phyloP scores from a whole-genome alignment of 1,140 invertebrate species.

The Mylabris phalerata region DNA sequence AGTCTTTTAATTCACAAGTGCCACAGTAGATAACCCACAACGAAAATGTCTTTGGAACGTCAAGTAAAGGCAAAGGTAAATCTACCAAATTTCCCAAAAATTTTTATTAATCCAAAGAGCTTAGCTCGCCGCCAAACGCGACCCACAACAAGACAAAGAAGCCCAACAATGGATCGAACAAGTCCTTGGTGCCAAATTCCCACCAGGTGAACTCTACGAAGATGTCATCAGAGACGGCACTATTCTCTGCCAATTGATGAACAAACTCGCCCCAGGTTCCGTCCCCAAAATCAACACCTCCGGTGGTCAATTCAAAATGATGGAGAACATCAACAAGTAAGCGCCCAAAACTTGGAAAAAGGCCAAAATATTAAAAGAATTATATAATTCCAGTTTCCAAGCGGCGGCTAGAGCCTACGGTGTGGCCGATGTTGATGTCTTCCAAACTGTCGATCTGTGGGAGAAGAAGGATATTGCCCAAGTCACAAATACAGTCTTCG shows the following conservation, averaged over 20 bases:
- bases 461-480: conserved; percentile 91
- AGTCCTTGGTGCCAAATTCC: conserved; percentile 79
- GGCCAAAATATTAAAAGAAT: no score
- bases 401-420: conserved; percentile 81
- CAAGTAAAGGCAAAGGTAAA: conserved; percentile 71
- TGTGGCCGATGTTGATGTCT: conserved; percentile 86
- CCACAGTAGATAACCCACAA: conserved; percentile 13
- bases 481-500: conserved; percentile 90
- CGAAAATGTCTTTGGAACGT: conserved; percentile 69
- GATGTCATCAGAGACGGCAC: conserved; percentile 81
- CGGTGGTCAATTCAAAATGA: conserved; percentile 89
- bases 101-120: conserved; percentile 17
- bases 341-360: conserved; percentile 15
- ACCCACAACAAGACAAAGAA: conserved; percentile 80
- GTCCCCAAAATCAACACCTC: conserved; percentile 81
- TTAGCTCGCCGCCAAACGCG: conserved; percentile 83
- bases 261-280: conserved; percentile 75
- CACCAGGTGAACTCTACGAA: conserved; percentile 64
- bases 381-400: conserved; percentile 65
- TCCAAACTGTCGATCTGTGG: conserved; percentile 93
- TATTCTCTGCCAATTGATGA: conserved; percentile 85
- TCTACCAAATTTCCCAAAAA: background rate
- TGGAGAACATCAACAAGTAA: conserved; percentile 90
- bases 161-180: conserved; percentile 87
- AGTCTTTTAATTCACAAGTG: conserved; percentile 22